Evolutionary conservation across 2,888 invertebrate species (phyloP).

Genomic region (Parnassius smintheus): DNA sequence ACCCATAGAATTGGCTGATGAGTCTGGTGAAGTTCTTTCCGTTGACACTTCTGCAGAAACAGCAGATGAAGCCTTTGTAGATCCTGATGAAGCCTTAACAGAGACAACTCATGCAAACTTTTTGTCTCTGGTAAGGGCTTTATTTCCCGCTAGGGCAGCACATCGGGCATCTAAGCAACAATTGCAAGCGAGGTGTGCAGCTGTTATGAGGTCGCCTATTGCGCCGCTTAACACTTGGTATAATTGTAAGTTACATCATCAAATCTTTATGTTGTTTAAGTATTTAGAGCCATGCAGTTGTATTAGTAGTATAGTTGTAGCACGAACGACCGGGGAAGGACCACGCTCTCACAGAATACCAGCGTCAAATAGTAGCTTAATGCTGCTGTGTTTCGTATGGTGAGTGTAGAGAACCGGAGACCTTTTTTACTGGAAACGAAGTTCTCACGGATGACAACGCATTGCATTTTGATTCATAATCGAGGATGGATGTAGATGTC

Average conservation of each 20-base stretch:
- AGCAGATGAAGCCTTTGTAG: slow-evolving; percentile 40
- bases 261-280: slow-evolving; percentile 2
- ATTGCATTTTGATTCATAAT: too few relatives aligned
- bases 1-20: slow-evolving; percentile 87
- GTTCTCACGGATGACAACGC: too few relatives aligned
- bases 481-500: too few relatives aligned
- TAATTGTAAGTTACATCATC: slow-evolving; percentile 61
- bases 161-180: slow-evolving; percentile 90
- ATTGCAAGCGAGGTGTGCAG: slow-evolving; percentile 86
- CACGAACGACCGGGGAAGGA: too few relatives aligned
- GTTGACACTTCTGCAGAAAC: slow-evolving; percentile 49
- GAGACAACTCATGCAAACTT: slow-evolving; percentile 93
- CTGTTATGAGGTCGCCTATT: slow-evolving; percentile 90
- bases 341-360: too few relatives aligned
- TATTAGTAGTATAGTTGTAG: too few relatives aligned
- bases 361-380: too few relatives aligned
- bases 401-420: too few relatives aligned
- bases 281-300: too few relatives aligned
- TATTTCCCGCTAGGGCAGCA: slow-evolving; percentile 92
- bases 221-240: slow-evolving; percentile 92
- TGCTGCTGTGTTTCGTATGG: too few relatives aligned
- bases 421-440: too few relatives aligned
- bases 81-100: slow-evolving; percentile 78
- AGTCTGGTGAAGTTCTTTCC: slow-evolving; percentile 61
- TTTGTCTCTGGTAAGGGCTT: slow-evolving; percentile 92